phyloP scores from a whole-genome alignment of 2,113 vertebrate genomes.

The Strix uralensis region DNA sequence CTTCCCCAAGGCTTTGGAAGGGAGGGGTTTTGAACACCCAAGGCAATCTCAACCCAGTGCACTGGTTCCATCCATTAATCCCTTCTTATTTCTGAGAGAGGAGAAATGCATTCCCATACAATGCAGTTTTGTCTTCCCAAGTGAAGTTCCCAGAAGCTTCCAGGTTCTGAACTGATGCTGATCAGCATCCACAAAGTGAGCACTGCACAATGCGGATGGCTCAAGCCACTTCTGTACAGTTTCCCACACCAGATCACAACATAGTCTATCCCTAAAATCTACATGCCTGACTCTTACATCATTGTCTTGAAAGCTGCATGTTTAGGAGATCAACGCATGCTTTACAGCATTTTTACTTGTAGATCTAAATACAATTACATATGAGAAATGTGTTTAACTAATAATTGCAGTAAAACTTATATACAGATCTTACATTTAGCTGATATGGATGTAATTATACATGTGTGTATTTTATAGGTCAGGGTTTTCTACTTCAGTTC shows the following conservation, averaged over 20 bases:
- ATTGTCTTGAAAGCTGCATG: background rate
- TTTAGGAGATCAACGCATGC: background rate
- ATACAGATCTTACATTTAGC: background rate
- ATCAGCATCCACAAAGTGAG: background rate
- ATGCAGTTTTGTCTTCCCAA: background rate
- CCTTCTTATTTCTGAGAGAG: slow-evolving; percentile 40
- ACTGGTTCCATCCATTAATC: slow-evolving; percentile 44
- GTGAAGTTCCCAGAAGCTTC: background rate
- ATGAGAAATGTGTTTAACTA: background rate
- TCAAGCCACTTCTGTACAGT: background rate
- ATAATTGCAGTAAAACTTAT: background rate
- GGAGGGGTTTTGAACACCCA: background rate
- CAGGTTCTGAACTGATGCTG: background rate
- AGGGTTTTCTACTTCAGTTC: background rate
- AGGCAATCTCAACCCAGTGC: slow-evolving; percentile 1
- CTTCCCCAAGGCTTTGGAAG: background rate
- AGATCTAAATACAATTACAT: background rate
- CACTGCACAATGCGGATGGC: background rate
- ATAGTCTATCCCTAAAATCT: background rate
- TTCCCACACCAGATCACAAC: background rate
- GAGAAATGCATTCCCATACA: background rate
- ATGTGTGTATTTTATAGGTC: slow-evolving; percentile 25
- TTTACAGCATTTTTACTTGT: background rate
- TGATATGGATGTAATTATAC: background rate
- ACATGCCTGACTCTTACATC: background rate